These are phyloP conservation scores for Danio aesculapii DNA, from an alignment of 2,797 vertebrate species.

Conservation along the genomic window DNA sequence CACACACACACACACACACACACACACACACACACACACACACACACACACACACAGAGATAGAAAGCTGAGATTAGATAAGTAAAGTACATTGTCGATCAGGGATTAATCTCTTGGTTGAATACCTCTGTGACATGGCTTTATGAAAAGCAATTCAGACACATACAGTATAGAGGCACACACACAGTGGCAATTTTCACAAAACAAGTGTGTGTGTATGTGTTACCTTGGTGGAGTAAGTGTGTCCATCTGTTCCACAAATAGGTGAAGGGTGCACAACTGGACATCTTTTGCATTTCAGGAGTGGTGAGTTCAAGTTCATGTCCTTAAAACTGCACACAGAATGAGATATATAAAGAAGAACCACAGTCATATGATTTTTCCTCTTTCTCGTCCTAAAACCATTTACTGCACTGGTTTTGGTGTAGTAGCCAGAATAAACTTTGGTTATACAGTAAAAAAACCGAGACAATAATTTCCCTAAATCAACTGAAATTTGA, in stretches of 20 bases:
- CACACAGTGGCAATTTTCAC: background rate
- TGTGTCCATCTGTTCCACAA: constrained; percentile 93
- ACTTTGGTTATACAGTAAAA: background rate
- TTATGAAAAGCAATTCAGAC: constrained; percentile 27
- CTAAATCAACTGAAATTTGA: background rate
- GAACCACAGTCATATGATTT: no score
- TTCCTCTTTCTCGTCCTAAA: background rate
- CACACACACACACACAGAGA: constrained; percentile 15
- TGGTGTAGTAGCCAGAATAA: background rate
- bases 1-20: background rate
- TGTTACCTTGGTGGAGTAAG: constrained; percentile 91
- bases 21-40: constrained; percentile 16
- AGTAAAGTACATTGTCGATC: constrained; percentile 24
- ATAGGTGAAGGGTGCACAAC: constrained; percentile 86
- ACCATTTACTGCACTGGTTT: background rate
- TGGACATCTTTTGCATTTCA: constrained; percentile 90
- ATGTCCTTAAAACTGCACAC: constrained; percentile 87
- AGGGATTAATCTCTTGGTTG: constrained; percentile 33
- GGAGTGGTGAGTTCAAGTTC: constrained; percentile 80
- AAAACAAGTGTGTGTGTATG: background rate
- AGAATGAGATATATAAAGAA: constrained; percentile 35
- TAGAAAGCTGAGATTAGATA: constrained; percentile 16
- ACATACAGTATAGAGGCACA: constrained; percentile 23
- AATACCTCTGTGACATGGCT: constrained; percentile 38
- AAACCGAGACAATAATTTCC: background rate